Conservation (phyloP, 2,797 vertebrate species). For the Muscicapa comitata region DNA sequence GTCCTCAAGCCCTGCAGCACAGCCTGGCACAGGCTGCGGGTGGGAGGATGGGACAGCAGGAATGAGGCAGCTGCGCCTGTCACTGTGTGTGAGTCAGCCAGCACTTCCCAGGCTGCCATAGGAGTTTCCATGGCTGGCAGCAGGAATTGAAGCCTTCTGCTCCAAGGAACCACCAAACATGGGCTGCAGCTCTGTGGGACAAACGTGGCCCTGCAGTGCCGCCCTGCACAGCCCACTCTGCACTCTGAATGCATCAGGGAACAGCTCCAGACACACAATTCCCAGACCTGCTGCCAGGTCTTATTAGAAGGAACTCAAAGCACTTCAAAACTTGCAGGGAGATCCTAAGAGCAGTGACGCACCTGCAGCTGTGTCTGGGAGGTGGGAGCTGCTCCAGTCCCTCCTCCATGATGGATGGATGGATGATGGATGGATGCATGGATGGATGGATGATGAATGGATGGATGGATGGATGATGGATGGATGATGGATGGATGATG, state of each 20-base stretch:
- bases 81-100: neutral
- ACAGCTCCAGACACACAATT: neutral
- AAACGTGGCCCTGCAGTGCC: neutral
- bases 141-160: neutral
- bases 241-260: fast-evolving
- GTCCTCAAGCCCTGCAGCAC: neutral
- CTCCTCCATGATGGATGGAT: no score
- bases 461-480: no score
- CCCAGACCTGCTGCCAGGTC: neutral
- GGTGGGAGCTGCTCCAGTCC: no score
- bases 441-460: no score
- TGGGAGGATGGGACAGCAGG: neutral
- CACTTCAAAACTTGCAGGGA: no score
- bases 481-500: no score
- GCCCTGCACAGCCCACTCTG: neutral
- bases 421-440: no score
- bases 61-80: neutral
- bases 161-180: neutral
- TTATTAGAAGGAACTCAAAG: no score
- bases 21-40: neutral
- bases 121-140: neutral
- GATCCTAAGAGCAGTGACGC: no score
- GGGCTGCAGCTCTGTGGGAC: neutral
- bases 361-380: no score
- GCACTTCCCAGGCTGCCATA: neutral